Evolutionary conservation across 2,113 vertebrate species (phyloP), one percentile per base, ranked within the genome.

Genomic region (Brevimyrus niger): DNA sequence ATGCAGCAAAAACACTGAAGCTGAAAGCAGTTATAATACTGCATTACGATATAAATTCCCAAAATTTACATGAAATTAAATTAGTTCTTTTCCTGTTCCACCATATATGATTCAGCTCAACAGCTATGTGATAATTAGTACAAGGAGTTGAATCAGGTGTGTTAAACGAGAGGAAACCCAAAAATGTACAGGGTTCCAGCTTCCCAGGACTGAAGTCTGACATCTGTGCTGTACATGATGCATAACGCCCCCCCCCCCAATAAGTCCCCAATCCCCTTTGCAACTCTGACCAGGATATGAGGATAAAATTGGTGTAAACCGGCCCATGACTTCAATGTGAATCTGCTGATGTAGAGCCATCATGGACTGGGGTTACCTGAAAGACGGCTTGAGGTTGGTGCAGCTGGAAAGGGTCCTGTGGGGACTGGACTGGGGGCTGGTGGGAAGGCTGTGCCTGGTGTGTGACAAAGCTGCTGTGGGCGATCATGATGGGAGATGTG

Each of bases 311-410:
- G 55, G 2, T n/a, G 21, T 61, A n/a, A 23, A 61, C 21, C 13
- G 61, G n/a, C 11, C 61, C 61, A 27, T 31, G 61, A 31, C 61
- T 31, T 27, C 1, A 13, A 69, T 69, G 61, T 31, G n/a, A 31
- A 69, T 69, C 61, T 65, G 9, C 23, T 65, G 8, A 27, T 65
- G 3, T 4, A 69, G 9, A 69, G 10, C 61, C n/a, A 3, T 31
- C 61, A 4, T 13, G 61, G 61, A 31, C 87, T 3, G 88, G 27
- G 85, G 23, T 0, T 94, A 96, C 96, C 95, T 97, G 96, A 94
- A 97, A 94, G 91, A 96, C 96, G 92, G 58, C 58, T 65, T 96
- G 94, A 80, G 96, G 95, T 88, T 95, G 95, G 86, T 96, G 95
- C 0, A 94, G 92, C 90, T 96, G 96, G 88, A 94, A 86, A 1